Evolutionary conservation across 1,140 invertebrate genomes (phyloP).

Genomic region (Grapholita molesta): DNA sequence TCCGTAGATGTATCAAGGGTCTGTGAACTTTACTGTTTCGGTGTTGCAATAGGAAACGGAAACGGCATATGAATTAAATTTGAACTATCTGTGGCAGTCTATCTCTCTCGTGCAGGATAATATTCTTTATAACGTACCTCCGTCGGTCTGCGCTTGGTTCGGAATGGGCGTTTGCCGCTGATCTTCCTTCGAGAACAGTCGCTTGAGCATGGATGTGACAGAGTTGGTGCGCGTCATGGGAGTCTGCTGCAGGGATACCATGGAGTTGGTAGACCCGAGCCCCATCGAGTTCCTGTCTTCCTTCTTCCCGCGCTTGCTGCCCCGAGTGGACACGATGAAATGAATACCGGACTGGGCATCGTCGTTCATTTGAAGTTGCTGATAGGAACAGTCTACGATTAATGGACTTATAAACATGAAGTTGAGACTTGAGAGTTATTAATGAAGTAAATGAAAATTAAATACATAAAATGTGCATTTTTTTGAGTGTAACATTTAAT

Average conservation of each 20-base stretch:
- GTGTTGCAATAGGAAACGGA: not conserved
- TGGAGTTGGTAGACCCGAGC: slow-evolving; percentile 72
- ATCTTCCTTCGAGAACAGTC: slow-evolving; percentile 87
- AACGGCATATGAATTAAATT: not conserved
- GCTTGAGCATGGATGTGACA: slow-evolving; percentile 86
- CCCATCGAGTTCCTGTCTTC: slow-evolving; percentile 72
- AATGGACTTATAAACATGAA: not conserved
- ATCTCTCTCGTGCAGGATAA: not conserved
- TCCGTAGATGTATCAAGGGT: no score
- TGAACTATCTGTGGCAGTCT: not conserved
- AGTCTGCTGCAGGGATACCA: slow-evolving; percentile 76
- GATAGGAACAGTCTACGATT: slow-evolving; percentile 3
- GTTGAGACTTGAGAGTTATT: not conserved
- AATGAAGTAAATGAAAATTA: not conserved
- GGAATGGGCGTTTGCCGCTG: slow-evolving; percentile 41
- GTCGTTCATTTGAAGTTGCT: slow-evolving; percentile 79
- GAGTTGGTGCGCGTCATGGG: slow-evolving; percentile 85
- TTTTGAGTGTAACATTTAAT: not conserved
- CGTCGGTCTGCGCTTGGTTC: slow-evolving; percentile 50
- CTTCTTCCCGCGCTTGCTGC: slow-evolving; percentile 66
- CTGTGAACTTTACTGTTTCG: not conserved
- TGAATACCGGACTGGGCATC: slow-evolving; percentile 84
- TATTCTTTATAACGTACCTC: slow-evolving; percentile 41
- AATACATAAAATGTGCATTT: no score
- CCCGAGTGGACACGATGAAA: slow-evolving; percentile 80